phyloP scores from a whole-genome alignment of 2,113 vertebrate genomes.

The Daphoenositta chrysoptera region DNA sequence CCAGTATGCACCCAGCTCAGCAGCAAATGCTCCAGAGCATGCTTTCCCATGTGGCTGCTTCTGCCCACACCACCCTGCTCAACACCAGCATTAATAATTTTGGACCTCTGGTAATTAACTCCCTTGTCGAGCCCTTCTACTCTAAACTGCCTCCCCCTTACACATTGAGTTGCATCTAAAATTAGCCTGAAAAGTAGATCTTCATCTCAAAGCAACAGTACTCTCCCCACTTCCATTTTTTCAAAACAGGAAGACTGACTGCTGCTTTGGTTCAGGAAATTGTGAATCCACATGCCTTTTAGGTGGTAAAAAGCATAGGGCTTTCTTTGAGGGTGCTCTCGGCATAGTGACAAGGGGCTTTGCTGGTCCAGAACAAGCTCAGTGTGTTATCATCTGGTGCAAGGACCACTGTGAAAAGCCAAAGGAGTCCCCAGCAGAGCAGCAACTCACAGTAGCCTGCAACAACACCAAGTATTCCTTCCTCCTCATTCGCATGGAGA shows the following conservation, averaged over 20 bases:
- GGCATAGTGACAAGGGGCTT: not conserved
- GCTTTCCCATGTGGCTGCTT: not conserved
- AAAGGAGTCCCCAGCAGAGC: not conserved
- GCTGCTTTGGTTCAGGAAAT: not conserved
- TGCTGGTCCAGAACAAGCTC: not conserved
- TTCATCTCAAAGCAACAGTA: not conserved
- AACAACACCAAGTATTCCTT: not conserved
- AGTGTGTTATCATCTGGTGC: rapidly evolving
- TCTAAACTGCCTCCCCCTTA: not conserved
- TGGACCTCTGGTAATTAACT: not conserved
- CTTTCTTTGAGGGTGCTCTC: not conserved
- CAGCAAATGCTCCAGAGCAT: not conserved
- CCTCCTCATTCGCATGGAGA: not conserved
- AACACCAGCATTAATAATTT: not conserved
- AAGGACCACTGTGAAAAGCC: not conserved
- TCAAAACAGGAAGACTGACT: not conserved
- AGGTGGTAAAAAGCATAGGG: not conserved
- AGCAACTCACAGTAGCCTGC: not conserved
- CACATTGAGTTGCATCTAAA: not conserved
- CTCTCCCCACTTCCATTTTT: not conserved
- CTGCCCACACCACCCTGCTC: not conserved
- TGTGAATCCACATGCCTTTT: not conserved
- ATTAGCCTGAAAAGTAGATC: not conserved
- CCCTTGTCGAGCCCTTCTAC: not conserved
- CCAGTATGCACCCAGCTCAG: not conserved